Evolutionary conservation across 2,797 vertebrate genomes (phyloP).

Genomic region (Mastacembelus armatus): DNA sequence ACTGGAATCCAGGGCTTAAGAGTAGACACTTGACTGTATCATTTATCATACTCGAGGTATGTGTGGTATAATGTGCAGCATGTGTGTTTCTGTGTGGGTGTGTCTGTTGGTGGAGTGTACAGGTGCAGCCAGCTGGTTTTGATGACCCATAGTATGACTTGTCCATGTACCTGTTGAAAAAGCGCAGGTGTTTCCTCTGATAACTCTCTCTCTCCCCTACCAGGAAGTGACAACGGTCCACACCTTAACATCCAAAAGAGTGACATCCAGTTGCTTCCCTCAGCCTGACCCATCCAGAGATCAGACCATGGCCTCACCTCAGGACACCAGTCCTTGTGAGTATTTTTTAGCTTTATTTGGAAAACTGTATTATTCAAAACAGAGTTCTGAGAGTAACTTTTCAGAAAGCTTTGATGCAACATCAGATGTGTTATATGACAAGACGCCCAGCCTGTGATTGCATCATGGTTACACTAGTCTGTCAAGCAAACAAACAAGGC

Average conservation of each 20-base stretch:
- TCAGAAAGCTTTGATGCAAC: constrained; percentile 12
- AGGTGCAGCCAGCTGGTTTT: constrained; percentile 22
- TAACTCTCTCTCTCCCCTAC: constrained; percentile 38
- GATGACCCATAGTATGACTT: constrained; percentile 39
- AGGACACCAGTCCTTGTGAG: constrained; percentile 62
- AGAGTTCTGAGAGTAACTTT: constrained; percentile 5
- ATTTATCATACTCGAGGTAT: constrained; percentile 35
- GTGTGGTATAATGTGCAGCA: background rate
- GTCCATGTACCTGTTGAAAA: constrained; percentile 23
- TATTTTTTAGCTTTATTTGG: constrained; percentile 25
- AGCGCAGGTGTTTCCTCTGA: constrained; percentile 69
- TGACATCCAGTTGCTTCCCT: constrained; percentile 21
- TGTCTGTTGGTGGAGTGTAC: background rate
- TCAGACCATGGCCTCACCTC: constrained; percentile 54
- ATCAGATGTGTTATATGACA: constrained; percentile 1
- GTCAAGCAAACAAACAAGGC: constrained; percentile 19
- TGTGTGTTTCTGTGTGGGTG: constrained; percentile 1
- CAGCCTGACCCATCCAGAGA: constrained; percentile 38
- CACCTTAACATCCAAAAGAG: constrained; percentile 43
- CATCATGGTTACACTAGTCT: constrained; percentile 45
- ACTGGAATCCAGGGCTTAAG: constrained; percentile 26
- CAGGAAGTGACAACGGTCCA: constrained; percentile 68
- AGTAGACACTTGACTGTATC: constrained; percentile 18
- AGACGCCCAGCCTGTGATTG: constrained; percentile 32
- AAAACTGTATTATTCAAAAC: background rate